Evolutionary conservation across 2,888 invertebrate genomes (phyloP).

Genomic region (Drosophila flavopinicola): DNA sequence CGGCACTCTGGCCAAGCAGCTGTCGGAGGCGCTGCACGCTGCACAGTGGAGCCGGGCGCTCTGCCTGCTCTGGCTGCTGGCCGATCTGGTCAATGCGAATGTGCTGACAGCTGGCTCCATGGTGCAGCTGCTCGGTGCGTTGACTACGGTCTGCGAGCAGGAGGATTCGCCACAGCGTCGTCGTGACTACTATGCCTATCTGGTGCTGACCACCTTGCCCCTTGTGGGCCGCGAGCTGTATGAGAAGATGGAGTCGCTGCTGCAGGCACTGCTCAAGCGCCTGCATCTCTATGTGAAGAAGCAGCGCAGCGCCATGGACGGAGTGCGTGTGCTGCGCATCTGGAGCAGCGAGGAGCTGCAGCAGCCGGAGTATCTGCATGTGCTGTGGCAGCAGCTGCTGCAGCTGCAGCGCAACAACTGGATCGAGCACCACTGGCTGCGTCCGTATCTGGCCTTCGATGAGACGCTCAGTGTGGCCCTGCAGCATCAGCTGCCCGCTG

Average conservation of each 20-base stretch:
- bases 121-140: constrained; percentile 93
- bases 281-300: constrained; percentile 96
- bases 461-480: constrained; percentile 96
- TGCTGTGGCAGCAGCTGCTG: constrained; percentile 96
- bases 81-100: constrained; percentile 98
- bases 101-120: constrained; percentile 96
- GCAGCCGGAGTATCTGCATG: constrained; percentile 97
- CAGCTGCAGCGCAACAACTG: constrained; percentile 96
- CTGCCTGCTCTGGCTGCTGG: constrained; percentile 94
- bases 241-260: constrained; percentile 96
- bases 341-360: constrained; percentile 93
- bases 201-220: constrained; percentile 95
- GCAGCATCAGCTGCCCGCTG: constrained; percentile 93
- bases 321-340: constrained; percentile 91
- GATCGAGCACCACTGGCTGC: constrained; percentile 96
- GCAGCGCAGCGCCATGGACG: constrained; percentile 95
- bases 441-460: constrained; percentile 98
- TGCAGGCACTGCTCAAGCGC: constrained; percentile 93
- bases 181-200: constrained; percentile 92
- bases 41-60: constrained; percentile 95
- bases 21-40: constrained; percentile 93
- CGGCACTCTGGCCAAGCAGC: constrained; percentile 94
- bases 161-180: constrained; percentile 95
- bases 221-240: constrained; percentile 98
- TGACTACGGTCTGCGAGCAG: constrained; percentile 94